Evolutionary conservation across 2,113 vertebrate genomes (phyloP).

Genomic region (Stigmatopora nigra): DNA sequence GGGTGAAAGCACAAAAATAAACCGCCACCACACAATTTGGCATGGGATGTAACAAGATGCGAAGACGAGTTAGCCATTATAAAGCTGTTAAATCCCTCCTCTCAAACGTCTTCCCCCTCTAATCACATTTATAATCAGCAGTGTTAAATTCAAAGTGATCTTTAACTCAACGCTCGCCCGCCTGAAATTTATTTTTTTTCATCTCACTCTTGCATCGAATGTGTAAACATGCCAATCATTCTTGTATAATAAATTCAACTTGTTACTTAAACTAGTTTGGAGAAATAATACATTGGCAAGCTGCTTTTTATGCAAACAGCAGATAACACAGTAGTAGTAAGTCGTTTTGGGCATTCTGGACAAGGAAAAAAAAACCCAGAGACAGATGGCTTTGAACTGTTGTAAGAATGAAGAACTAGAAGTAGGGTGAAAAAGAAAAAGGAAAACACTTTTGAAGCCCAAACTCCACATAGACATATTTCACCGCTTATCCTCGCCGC

Average conservation of each 20-base stretch:
- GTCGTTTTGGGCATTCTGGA: slow-evolving; percentile 30
- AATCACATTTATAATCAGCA: not conserved
- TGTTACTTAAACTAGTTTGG: slow-evolving; percentile 44
- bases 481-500: slow-evolving; percentile 38
- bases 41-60: slow-evolving; percentile 10
- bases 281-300: slow-evolving; percentile 37
- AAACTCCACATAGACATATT: slow-evolving; percentile 40
- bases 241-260: slow-evolving; percentile 34
- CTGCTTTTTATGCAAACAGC: slow-evolving; percentile 47
- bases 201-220: slow-evolving; percentile 8
- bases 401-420: slow-evolving; percentile 36
- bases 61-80: slow-evolving; percentile 16
- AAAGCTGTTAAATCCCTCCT: not conserved
- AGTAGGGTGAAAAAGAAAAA: not conserved
- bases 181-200: slow-evolving; percentile 15
- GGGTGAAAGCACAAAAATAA: slow-evolving; percentile 18
- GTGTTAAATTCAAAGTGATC: slow-evolving; percentile 10
- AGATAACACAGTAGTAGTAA: slow-evolving; percentile 41
- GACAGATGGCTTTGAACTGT: slow-evolving; percentile 37
- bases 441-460: slow-evolving; percentile 31
- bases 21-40: slow-evolving; percentile 9
- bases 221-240: slow-evolving; percentile 25
- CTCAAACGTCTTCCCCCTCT: not conserved
- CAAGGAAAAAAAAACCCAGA: slow-evolving; percentile 30
- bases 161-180: slow-evolving; percentile 1